Percentiles rank a stretch among this genome's conserved stretches.
Evolutionary conservation across 2,113 vertebrate species (phyloP).

Genomic region (Narcine bancroftii): DNA sequence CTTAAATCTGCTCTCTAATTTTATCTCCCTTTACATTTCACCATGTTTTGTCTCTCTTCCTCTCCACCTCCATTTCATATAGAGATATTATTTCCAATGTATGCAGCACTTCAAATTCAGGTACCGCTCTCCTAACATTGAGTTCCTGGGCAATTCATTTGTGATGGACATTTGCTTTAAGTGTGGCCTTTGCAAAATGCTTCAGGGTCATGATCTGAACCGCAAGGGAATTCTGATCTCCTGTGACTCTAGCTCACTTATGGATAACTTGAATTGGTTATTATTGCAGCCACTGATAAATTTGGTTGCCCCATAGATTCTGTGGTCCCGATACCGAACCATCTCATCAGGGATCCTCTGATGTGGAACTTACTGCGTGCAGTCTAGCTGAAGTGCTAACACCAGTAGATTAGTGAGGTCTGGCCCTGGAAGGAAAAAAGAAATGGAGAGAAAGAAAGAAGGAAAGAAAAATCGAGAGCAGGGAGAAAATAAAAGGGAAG

Average conservation of each 20-base stretch:
- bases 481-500: no score
- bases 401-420: neutral
- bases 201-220: neutral
- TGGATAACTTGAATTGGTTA: neutral
- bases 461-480: no score
- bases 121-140: neutral
- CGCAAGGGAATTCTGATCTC: neutral
- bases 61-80: neutral
- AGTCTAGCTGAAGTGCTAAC: neutral
- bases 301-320: neutral
- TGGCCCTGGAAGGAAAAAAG: neutral
- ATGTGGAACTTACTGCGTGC: neutral
- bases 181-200: neutral
- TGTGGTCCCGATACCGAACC: neutral
- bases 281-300: neutral
- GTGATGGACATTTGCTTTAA: neutral
- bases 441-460: no score
- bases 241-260: neutral
- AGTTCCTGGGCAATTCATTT: neutral
- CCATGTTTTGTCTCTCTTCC: neutral
- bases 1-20: neutral
- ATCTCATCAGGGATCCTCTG: neutral
- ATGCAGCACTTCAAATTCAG: neutral
- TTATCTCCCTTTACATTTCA: neutral
- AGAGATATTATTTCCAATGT: neutral